Evolutionary conservation across 2,888 invertebrate species (phyloP), one percentile per base, ranked within the genome.

Genomic region (Caenorhabditis sp.): DNA sequence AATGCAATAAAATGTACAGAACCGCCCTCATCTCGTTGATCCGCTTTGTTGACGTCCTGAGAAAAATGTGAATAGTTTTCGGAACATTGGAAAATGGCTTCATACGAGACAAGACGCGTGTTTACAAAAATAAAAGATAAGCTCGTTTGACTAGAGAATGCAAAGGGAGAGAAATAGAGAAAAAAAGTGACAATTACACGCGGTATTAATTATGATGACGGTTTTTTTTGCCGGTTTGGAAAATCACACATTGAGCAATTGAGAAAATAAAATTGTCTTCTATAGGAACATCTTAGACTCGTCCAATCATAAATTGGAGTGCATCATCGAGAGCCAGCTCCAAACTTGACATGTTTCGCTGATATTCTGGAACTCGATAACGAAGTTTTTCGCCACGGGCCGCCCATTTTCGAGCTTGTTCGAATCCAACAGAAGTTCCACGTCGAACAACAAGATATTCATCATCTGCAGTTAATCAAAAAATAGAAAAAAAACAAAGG

Each of bases 371-470:
- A 10, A 55, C 3, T 24, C 74, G 69, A 26, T 66, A 74, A 17
- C 60, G 66, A 51, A 74, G 74, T 36, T 57, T 60, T 60, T 69
- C 63, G 0, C 69, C 66, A 17, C 74, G 74, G 1, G 60, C 55
- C n/a, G 66, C 53, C 26, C 66, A 69, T 26, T 55, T 66, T 19
- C 37, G 54, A 26, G 69, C 58, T 23, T 54, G 57, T 55, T 74
- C 74, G 66, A 74, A 69, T 49, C 69, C 74, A 53, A 74, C 60
- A 12, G 74, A 74, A 14, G 60, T 54, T 17, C 61, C 74, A 27
- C 69, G 63, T 55, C 69, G 66, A n/a, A 74, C 74, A 36, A 74
- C 31, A n/a, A 74, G 58, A 37, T 74, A 74, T 43, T 69, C 69
- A 36, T 66, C 62, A 36, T 67, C 74, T 74, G 74, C 43, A 43